phyloP scores from a whole-genome alignment of 2,888 invertebrate genomes.

The Latrodectus hesperus region DNA sequence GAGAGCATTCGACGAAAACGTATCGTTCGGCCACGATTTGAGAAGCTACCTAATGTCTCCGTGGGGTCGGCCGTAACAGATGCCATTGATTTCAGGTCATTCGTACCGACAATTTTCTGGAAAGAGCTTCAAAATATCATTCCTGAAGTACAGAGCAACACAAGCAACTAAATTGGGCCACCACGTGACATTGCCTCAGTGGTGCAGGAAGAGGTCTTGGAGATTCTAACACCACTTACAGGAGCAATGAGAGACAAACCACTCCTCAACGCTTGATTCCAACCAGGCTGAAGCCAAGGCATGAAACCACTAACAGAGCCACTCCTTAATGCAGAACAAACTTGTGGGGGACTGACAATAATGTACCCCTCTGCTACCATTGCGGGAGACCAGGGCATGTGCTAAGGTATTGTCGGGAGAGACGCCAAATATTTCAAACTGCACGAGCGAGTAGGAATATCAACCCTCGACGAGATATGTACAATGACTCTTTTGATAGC shows the following conservation, averaged over 20 bases:
- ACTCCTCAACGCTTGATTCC: not conserved
- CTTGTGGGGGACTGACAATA: constrained; percentile 11
- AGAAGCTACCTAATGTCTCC: no score
- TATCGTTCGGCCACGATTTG: not conserved
- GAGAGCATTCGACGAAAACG: no score
- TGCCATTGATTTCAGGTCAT: not conserved
- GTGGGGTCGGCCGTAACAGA: no score
- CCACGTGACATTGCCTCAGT: no score
- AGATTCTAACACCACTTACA: not conserved
- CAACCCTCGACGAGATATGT: no score
- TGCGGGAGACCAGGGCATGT: no score
- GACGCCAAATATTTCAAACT: no score
- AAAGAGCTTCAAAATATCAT: not conserved
- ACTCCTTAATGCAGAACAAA: not conserved
- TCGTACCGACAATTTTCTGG: not conserved
- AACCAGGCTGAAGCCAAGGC: not conserved
- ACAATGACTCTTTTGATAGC: no score
- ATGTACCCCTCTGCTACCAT: constrained; percentile 10
- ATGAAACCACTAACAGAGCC: no score
- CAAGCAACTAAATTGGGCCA: not conserved
- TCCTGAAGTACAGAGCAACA: not conserved
- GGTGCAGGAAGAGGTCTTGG: constrained; percentile 10
- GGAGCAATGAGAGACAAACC: not conserved
- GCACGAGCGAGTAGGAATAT: not conserved
- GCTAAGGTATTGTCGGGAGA: no score